These are phyloP conservation scores for Eulithis prunata DNA, from an alignment of 2,888 invertebrate species.

Conservation along the genomic window DNA sequence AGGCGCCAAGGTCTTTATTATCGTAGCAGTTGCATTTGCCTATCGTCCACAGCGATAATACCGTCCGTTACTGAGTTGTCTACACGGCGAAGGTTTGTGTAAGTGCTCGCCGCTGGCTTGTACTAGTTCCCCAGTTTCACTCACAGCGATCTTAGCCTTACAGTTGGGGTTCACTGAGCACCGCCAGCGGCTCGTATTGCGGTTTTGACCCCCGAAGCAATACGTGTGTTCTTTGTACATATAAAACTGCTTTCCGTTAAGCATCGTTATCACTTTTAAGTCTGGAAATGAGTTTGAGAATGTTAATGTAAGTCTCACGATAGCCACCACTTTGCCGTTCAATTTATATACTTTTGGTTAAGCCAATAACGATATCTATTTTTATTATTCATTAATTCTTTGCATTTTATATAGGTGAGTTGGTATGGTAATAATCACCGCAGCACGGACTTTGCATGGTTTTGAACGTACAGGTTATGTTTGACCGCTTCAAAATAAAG, in stretches of 20 bases:
- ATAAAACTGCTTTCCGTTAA: slow-evolving; percentile 46
- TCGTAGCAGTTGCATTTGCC: not conserved
- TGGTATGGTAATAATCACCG: not conserved
- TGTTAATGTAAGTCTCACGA: not conserved
- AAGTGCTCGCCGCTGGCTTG: slow-evolving; percentile 12
- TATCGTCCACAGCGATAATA: slow-evolving; percentile 4
- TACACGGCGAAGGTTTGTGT: slow-evolving; percentile 9
- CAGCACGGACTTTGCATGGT: not conserved
- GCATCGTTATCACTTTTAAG: slow-evolving; percentile 39
- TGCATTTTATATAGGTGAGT: no score
- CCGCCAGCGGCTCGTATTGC: slow-evolving; percentile 9
- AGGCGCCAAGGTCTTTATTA: no score
- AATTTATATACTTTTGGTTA: not conserved
- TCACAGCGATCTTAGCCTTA: slow-evolving; percentile 15
- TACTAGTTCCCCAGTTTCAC: slow-evolving; percentile 2
- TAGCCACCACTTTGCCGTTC: not conserved
- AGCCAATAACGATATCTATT: not conserved
- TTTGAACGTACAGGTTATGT: not conserved
- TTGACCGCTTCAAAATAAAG: not conserved
- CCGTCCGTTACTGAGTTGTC: not conserved
- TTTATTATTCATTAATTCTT: no score
- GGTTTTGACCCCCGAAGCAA: slow-evolving; percentile 34
- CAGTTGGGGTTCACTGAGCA: slow-evolving; percentile 36
- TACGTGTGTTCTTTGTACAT: slow-evolving; percentile 50
- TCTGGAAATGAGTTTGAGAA: slow-evolving; percentile 35